Percentiles rank a stretch among this genome's conserved stretches.
phyloP scores from a whole-genome alignment of 2,113 vertebrate genomes.

The Callocephalon fimbriatum region DNA sequence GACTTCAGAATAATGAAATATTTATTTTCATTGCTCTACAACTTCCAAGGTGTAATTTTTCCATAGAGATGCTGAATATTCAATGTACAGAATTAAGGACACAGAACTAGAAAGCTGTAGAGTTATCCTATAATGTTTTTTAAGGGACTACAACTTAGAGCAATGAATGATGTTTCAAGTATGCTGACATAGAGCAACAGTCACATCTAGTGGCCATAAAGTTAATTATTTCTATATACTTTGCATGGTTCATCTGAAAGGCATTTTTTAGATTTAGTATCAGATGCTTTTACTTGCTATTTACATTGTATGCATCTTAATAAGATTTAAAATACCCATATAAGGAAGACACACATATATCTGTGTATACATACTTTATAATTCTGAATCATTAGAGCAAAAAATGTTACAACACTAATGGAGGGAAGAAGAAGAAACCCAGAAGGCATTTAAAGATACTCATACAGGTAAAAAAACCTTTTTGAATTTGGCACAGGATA shows the following conservation, averaged over 20 bases:
- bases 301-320: background rate
- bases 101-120: background rate
- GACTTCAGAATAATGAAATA: background rate
- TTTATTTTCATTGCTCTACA: background rate
- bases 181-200: background rate
- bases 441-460: background rate
- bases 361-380: background rate
- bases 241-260: background rate
- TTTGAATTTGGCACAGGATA: background rate
- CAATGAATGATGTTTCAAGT: background rate
- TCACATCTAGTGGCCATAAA: constrained; percentile 38
- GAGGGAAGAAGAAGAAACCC: background rate
- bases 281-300: background rate
- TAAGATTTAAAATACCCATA: background rate
- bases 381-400: background rate
- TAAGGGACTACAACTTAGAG: background rate
- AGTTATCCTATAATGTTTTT: background rate
- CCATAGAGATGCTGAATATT: background rate
- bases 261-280: background rate
- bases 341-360: background rate
- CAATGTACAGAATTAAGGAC: background rate
- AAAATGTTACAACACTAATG: background rate
- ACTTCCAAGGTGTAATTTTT: background rate
- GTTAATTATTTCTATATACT: background rate
- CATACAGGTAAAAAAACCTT: background rate